Evolutionary conservation across 1,140 invertebrate species (phyloP).

Genomic region (Cyrtorhinus lividipennis): DNA sequence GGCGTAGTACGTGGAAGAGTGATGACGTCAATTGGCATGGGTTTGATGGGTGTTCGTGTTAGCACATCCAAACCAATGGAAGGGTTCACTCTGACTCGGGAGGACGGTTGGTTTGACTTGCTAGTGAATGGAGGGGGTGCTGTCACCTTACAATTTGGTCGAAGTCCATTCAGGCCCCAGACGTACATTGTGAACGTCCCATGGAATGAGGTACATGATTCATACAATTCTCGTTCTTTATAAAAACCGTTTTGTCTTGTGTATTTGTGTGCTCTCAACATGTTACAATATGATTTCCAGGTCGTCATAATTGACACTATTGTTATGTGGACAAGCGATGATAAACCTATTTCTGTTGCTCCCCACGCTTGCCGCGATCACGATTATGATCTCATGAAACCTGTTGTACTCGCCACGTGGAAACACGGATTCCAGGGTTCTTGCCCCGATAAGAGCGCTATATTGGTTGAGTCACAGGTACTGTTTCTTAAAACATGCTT

Average conservation of each 20-base stretch:
- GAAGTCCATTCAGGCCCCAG: conserved; percentile 78
- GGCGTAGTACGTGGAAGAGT: conserved; percentile 90
- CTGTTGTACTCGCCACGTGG: conserved; percentile 88
- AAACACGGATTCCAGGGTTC: conserved; percentile 91
- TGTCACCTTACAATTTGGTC: conserved; percentile 83
- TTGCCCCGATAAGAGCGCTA: conserved; percentile 80
- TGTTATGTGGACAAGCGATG: conserved; percentile 68
- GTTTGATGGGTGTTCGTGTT: conserved; percentile 85
- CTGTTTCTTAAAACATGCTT: conserved; percentile 10
- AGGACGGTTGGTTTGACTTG: conserved; percentile 90
- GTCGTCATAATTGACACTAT: conserved; percentile 80
- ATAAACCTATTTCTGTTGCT: conserved; percentile 42
- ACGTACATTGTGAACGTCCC: conserved; percentile 86
- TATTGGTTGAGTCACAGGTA: conserved; percentile 85
- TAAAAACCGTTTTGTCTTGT: neutral
- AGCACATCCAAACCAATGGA: conserved; percentile 76
- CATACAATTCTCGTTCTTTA: neutral
- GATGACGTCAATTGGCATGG: conserved; percentile 75
- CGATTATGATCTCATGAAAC: conserved; percentile 87
- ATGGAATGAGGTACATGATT: conserved; percentile 75
- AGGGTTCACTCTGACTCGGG: conserved; percentile 84
- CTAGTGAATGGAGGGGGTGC: conserved; percentile 94
- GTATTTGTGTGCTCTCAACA: conserved; percentile 3
- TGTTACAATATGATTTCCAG: too few species aligned
- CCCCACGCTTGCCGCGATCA: conserved; percentile 72